phyloP scores from a whole-genome alignment of 2,113 vertebrate genomes.

The Mystacornis crossleyi region DNA sequence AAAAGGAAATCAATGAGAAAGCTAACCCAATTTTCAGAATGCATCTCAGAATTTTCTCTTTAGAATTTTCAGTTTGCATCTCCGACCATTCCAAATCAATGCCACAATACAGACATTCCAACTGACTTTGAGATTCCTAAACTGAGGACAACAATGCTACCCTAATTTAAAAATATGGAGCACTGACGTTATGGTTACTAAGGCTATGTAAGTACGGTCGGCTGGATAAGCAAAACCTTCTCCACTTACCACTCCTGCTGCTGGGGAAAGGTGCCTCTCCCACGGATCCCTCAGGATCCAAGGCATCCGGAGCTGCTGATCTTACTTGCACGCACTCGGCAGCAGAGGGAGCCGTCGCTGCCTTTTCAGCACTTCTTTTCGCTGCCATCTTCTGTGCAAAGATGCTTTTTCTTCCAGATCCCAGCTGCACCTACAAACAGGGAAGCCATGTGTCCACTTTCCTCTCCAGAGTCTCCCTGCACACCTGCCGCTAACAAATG shows the following conservation, averaged over 20 bases:
- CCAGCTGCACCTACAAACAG: constrained; percentile 55
- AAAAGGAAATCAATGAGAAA: neutral
- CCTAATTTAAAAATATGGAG: neutral
- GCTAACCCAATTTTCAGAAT: neutral
- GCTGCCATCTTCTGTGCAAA: constrained; percentile 93
- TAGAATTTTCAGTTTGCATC: neutral
- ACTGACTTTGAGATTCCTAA: neutral
- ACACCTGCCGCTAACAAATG: neutral
- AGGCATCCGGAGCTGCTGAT: neutral
- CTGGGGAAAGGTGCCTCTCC: neutral
- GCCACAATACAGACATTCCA: neutral
- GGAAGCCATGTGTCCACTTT: neutral
- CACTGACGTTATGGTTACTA: neutral
- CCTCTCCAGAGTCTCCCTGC: neutral
- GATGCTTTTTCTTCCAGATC: constrained; percentile 85
- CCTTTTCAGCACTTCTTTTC: constrained; percentile 75
- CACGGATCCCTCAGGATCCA: neutral
- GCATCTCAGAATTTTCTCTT: neutral
- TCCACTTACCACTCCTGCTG: neutral
- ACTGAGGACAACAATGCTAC: neutral
- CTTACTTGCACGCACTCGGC: neutral
- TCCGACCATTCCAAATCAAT: neutral
- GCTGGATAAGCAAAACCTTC: neutral
- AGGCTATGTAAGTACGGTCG: neutral
- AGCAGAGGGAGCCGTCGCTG: neutral